Evolutionary conservation across 2,888 invertebrate genomes (phyloP).

Genomic region (Cryptocephalus moraei): DNA sequence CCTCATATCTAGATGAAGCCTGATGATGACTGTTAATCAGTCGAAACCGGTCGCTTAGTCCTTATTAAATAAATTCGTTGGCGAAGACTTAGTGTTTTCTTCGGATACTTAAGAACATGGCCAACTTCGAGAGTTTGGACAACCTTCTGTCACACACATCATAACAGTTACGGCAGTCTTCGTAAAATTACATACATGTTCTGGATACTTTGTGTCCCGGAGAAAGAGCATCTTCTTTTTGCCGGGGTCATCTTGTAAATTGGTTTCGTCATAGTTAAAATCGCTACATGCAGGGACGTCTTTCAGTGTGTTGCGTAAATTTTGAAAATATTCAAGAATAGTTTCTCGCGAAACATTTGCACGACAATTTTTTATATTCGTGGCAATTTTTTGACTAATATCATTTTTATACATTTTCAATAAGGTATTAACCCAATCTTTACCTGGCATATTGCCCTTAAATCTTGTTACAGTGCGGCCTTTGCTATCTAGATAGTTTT

Average conservation of each 20-base stretch:
- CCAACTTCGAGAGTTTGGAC: too few species aligned
- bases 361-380: not conserved
- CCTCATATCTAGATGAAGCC: too few species aligned
- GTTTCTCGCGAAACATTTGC: not conserved
- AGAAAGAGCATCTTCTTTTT: not conserved
- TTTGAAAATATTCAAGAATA: conserved; percentile 5
- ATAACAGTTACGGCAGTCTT: not conserved
- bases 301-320: conserved; percentile 7
- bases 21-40: too few species aligned
- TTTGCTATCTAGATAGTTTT: conserved; percentile 8
- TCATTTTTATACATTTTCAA: conserved; percentile 1
- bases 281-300: conserved; percentile 12
- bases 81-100: too few species aligned
- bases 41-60: too few species aligned
- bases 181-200: not conserved
- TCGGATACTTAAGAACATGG: too few species aligned
- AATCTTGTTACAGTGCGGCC: conserved; percentile 7
- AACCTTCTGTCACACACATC: too few species aligned
- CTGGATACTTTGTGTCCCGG: not conserved
- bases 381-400: not conserved
- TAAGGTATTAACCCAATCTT: conserved; percentile 6
- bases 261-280: not conserved
- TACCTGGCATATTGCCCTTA: conserved; percentile 8
- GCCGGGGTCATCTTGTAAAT: not conserved
- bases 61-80: too few species aligned